Percentiles rank a stretch among this genome's conserved stretches.
Conservation (phyloP, 2,888 invertebrate species). For the Synanthedon myopaeformis region DNA sequence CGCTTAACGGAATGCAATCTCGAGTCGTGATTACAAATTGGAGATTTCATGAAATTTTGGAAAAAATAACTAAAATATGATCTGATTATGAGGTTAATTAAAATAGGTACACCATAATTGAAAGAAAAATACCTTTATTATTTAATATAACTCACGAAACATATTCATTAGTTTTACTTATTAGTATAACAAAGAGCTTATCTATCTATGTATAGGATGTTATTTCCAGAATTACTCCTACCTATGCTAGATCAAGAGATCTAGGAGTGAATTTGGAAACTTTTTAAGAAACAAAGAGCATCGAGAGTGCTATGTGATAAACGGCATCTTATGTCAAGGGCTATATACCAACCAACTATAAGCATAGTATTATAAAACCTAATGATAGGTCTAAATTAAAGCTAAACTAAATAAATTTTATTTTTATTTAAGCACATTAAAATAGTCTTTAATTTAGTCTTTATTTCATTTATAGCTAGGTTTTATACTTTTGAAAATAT, state of each 20-base stretch:
- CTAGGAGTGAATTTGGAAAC: conserved; percentile 7
- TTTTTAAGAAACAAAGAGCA: conserved; percentile 9
- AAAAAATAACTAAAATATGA: not conserved
- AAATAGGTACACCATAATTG: not conserved
- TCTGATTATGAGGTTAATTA: conserved; percentile 4
- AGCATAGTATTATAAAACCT: too few species aligned
- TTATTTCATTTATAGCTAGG: too few species aligned
- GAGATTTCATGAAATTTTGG: too few species aligned
- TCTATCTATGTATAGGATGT: not conserved
- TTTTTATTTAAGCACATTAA: too few species aligned
- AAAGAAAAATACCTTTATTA: conserved; percentile 1
- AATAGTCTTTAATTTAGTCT: too few species aligned
- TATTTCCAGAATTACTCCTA: not conserved
- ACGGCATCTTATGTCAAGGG: conserved; percentile 8
- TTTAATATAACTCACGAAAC: not conserved
- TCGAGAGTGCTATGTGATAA: conserved; percentile 7
- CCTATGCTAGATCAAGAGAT: not conserved
- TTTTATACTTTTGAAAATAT: too few species aligned
- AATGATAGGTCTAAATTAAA: too few species aligned
- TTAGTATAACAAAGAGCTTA: not conserved
- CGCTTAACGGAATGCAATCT: too few species aligned
- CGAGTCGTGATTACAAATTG: too few species aligned
- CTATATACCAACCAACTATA: too few species aligned
- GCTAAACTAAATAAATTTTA: too few species aligned
- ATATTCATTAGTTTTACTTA: too few species aligned